Percentiles rank a stretch among this genome's conserved stretches.
Evolutionary conservation across 2,888 invertebrate species (phyloP).

Genomic region (Erebia palarica): DNA sequence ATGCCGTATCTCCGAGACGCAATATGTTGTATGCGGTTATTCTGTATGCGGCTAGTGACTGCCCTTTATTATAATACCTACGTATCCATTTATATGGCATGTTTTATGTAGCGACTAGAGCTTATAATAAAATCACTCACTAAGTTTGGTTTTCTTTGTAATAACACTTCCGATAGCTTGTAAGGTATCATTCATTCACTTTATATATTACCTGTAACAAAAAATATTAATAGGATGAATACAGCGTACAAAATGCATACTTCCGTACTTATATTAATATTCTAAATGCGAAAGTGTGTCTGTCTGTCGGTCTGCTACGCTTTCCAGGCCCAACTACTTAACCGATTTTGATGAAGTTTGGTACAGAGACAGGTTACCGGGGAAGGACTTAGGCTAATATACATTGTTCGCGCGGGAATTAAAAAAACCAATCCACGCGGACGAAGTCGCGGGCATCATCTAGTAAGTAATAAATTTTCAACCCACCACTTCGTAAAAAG

Average conservation of each 20-base stretch:
- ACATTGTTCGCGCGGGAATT: too few relatives aligned
- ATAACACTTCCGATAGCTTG: background rate
- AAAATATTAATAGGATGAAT: background rate
- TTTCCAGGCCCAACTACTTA: too few relatives aligned
- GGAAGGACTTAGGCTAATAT: too few relatives aligned
- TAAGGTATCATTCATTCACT: background rate
- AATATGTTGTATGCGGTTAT: slow-evolving; percentile 32
- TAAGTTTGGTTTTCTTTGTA: background rate
- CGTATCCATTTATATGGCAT: slow-evolving; percentile 30
- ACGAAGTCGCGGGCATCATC: background rate
- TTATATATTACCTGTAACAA: slow-evolving; percentile 12
- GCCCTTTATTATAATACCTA: slow-evolving; percentile 33
- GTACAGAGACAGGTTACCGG: too few relatives aligned
- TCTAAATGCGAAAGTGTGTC: too few relatives aligned
- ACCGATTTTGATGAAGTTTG: too few relatives aligned
- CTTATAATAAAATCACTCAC: slow-evolving; percentile 9
- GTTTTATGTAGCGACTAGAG: slow-evolving; percentile 28
- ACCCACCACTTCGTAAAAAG: background rate
- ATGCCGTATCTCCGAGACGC: slow-evolving; percentile 31
- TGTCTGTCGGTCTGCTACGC: too few relatives aligned
- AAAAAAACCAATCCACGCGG: too few relatives aligned
- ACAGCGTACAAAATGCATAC: background rate
- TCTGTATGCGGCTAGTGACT: slow-evolving; percentile 30
- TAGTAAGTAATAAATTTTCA: background rate
- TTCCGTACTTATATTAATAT: background rate